Percentiles rank a stretch among this genome's conserved stretches.
These are phyloP conservation scores for Arrhamphus sclerolepis DNA, from an alignment of 2,797 vertebrate species.

Conservation along the genomic window DNA sequence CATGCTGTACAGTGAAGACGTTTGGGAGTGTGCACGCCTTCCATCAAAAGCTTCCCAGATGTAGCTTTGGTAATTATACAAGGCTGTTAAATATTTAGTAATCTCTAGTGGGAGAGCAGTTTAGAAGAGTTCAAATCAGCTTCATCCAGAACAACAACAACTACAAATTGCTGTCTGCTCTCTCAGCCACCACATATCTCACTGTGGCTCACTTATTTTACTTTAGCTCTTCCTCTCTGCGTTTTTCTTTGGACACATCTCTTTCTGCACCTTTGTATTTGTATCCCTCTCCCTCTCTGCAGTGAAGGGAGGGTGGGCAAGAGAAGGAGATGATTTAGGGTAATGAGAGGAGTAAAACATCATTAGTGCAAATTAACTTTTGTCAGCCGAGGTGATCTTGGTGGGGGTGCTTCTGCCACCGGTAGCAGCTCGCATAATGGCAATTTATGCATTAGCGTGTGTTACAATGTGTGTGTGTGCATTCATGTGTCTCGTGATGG, in stretches of 20 bases:
- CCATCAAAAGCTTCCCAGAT: constrained; percentile 72
- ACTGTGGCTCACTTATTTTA: constrained; percentile 35
- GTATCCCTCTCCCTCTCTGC: constrained; percentile 34
- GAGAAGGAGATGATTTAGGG: constrained; percentile 83
- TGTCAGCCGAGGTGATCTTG: constrained; percentile 86
- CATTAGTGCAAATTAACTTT: constrained; percentile 89
- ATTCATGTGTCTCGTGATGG: constrained; percentile 42
- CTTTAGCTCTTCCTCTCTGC: constrained; percentile 21
- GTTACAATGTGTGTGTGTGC: constrained; percentile 39
- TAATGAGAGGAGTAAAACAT: constrained; percentile 86
- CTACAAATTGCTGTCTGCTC: constrained; percentile 65
- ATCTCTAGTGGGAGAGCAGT: constrained; percentile 41
- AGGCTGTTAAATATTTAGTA: constrained; percentile 71
- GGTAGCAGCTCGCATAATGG: constrained; percentile 79
- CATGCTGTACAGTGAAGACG: constrained; percentile 70
- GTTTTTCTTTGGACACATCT: constrained; percentile 23
- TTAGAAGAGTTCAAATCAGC: constrained; percentile 37
- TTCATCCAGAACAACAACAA: constrained; percentile 63
- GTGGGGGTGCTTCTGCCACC: constrained; percentile 78
- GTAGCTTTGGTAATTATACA: constrained; percentile 74
- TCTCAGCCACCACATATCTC: constrained; percentile 30
- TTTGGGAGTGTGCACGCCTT: constrained; percentile 48
- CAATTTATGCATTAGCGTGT: constrained; percentile 79
- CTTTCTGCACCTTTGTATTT: constrained; percentile 48
- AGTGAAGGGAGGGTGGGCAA: constrained; percentile 47